Conservation (phyloP, 1,140 invertebrate genomes). For the Cydia strobilella region DNA sequence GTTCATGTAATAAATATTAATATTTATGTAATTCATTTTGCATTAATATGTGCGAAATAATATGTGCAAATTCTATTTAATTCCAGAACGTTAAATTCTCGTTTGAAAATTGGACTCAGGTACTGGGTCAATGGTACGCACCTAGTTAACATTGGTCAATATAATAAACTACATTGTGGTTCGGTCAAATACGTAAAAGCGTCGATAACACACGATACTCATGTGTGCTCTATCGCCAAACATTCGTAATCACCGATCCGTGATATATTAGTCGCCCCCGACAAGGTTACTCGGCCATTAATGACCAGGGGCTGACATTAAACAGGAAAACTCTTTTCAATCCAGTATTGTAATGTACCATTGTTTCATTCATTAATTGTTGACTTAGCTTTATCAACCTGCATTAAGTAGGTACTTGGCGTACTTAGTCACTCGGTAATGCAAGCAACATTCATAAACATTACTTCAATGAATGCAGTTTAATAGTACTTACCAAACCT, state of each 20-base stretch:
- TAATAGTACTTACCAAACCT: background rate
- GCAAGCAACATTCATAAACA: conserved; percentile 8
- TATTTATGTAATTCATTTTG: too few species aligned
- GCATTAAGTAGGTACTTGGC: background rate
- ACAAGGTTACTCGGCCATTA: conserved; percentile 18
- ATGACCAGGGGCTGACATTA: conserved; percentile 9
- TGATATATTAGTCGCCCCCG: conserved; percentile 52
- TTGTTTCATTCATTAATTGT: conserved; percentile 31
- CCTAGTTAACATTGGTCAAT: too few species aligned
- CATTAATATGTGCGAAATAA: too few species aligned
- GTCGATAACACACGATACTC: conserved; percentile 36
- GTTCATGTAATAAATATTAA: background rate
- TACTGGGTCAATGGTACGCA: too few species aligned
- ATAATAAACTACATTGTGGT: too few species aligned
- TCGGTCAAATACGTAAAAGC: background rate
- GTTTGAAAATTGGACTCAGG: too few species aligned
- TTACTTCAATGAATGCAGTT: background rate
- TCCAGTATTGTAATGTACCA: conserved; percentile 17
- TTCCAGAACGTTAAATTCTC: too few species aligned
- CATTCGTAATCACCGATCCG: conserved; percentile 49
- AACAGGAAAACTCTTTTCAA: conserved; percentile 8
- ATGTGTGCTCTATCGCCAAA: conserved; percentile 53
- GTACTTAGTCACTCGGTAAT: conserved; percentile 13
- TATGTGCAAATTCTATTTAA: too few species aligned
- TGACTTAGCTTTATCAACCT: conserved; percentile 16